These are phyloP conservation scores for Lampropteryx suffumata DNA, from an alignment of 2,888 invertebrate species.

Conservation along the genomic window DNA sequence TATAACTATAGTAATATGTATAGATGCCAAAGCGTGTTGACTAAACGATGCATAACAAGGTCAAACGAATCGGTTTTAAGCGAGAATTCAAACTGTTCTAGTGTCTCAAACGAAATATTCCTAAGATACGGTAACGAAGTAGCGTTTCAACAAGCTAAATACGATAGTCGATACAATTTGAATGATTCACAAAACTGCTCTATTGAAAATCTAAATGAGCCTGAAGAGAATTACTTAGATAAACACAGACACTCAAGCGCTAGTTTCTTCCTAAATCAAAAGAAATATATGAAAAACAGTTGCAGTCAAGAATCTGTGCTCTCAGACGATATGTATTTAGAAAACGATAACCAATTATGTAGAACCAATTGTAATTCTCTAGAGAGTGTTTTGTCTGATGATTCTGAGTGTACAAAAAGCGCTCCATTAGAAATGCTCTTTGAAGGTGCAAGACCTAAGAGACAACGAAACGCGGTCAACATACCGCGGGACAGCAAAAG, in stretches of 20 bases:
- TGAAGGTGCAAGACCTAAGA: slow-evolving; percentile 78
- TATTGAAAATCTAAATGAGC: slow-evolving; percentile 67
- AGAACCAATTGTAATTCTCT: slow-evolving; percentile 89
- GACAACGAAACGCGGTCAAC: slow-evolving; percentile 53
- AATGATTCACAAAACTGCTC: slow-evolving; percentile 77
- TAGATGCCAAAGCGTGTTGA: slow-evolving; percentile 76
- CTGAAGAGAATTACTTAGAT: slow-evolving; percentile 70
- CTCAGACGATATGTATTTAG: slow-evolving; percentile 86
- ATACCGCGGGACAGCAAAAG: slow-evolving; percentile 75
- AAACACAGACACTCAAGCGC: slow-evolving; percentile 87
- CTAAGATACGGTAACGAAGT: slow-evolving; percentile 76
- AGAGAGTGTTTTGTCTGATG: slow-evolving; percentile 91
- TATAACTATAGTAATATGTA: slow-evolving; percentile 64
- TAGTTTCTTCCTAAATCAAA: slow-evolving; percentile 90
- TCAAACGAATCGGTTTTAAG: slow-evolving; percentile 81
- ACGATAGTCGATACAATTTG: slow-evolving; percentile 73
- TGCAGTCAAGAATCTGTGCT: slow-evolving; percentile 90
- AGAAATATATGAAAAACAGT: slow-evolving; percentile 83
- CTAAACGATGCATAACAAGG: slow-evolving; percentile 82
- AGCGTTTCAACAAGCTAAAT: slow-evolving; percentile 75
- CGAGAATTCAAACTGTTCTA: slow-evolving; percentile 78
- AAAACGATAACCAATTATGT: slow-evolving; percentile 81
- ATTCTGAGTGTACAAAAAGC: slow-evolving; percentile 89
- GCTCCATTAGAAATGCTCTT: slow-evolving; percentile 89
- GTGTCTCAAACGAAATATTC: slow-evolving; percentile 79